A percentile compares a stretch with the other conserved stretches of the same genome.
These are phyloP conservation scores for Phengaris arion DNA, from an alignment of 2,888 invertebrate species.

Conservation along the genomic window DNA sequence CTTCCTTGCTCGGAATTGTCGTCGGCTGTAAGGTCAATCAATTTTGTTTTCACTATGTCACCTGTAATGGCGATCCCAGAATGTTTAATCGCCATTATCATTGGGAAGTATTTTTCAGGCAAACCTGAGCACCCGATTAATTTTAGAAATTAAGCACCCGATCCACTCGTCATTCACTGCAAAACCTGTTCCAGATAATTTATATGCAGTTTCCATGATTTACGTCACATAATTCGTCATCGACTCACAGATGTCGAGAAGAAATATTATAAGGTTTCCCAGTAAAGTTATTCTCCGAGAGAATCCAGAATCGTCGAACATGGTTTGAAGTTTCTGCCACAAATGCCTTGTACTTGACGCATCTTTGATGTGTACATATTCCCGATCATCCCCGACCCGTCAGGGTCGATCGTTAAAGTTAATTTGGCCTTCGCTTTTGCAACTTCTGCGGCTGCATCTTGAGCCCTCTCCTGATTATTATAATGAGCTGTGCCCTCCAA, in stretches of 20 bases:
- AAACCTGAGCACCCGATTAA: slow-evolving; percentile 40
- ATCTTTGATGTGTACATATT: neutral
- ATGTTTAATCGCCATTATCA: slow-evolving; percentile 41
- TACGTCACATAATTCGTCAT: slow-evolving; percentile 42
- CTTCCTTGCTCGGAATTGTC: too few species aligned
- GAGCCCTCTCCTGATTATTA: too few species aligned
- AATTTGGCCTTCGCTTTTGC: slow-evolving; percentile 33
- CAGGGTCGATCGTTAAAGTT: neutral
- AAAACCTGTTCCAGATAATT: slow-evolving; percentile 37
- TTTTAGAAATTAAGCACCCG: slow-evolving; percentile 38
- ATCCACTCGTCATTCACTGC: slow-evolving; percentile 40
- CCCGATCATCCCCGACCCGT: too few species aligned
- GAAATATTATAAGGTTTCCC: slow-evolving; percentile 38
- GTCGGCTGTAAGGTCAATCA: neutral
- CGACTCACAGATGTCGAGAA: slow-evolving; percentile 38
- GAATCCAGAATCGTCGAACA: slow-evolving; percentile 41
- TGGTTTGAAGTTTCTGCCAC: slow-evolving; percentile 36
- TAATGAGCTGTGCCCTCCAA: too few species aligned
- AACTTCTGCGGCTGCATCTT: neutral
- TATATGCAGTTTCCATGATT: slow-evolving; percentile 40
- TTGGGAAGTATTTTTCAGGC: slow-evolving; percentile 38
- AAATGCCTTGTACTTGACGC: neutral
- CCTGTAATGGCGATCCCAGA: slow-evolving; percentile 29
- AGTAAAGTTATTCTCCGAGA: slow-evolving; percentile 40
- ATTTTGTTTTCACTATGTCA: neutral